Conservation (phyloP, 2,113 vertebrate genomes). For the Scatophagus argus region DNA sequence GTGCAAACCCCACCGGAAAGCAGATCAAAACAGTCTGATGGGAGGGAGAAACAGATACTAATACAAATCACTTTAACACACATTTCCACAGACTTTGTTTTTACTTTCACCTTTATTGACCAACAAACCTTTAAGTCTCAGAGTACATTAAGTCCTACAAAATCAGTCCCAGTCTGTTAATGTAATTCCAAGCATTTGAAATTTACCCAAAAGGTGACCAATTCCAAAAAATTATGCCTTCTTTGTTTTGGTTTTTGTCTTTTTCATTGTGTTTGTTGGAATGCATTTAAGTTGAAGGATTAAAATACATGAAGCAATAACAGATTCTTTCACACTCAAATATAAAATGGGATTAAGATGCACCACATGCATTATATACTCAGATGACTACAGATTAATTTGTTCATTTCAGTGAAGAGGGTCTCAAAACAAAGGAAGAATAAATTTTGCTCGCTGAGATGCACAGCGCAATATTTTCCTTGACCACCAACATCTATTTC, state of each 20-base stretch:
- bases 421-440: not conserved
- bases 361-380: not conserved
- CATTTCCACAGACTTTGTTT: not conserved
- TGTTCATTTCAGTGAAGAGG: not conserved
- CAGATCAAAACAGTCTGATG: slow-evolving; percentile 11
- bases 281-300: not conserved
- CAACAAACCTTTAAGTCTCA: not conserved
- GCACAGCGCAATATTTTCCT: not conserved
- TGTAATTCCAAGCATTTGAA: not conserved
- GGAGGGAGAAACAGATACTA: too few relatives aligned
- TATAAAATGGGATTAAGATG: not conserved
- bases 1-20: not conserved
- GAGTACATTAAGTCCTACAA: not conserved
- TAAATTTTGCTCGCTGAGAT: not conserved
- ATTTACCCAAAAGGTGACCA: not conserved
- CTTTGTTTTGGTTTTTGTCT: not conserved
- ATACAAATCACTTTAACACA: not conserved
- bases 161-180: not conserved
- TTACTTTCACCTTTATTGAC: not conserved
- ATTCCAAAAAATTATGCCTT: not conserved
- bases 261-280: not conserved
- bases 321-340: not conserved
- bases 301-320: not conserved
- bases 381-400: not conserved
- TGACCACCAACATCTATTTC: not conserved